Conservation (phyloP, 2,888 invertebrate species). For the Copidosoma aretas region DNA sequence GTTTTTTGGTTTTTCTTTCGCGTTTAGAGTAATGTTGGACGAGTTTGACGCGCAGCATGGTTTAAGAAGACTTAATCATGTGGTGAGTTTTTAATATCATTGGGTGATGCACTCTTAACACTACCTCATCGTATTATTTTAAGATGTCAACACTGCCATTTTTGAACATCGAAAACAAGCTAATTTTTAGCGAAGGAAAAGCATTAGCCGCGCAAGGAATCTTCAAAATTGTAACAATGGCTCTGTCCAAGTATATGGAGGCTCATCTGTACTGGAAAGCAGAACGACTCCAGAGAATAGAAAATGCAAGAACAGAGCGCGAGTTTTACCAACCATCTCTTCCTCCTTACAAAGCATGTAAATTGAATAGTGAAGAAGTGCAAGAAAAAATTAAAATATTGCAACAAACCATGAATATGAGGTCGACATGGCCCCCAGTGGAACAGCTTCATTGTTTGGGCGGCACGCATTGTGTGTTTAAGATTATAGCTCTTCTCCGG, state of each 20-base stretch:
- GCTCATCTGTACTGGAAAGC: slow-evolving; percentile 84
- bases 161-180: slow-evolving; percentile 72
- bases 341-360: slow-evolving; percentile 66
- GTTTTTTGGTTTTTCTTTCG: slow-evolving; percentile 96
- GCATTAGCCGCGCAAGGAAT: slow-evolving; percentile 90
- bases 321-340: slow-evolving; percentile 59
- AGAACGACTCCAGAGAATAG: slow-evolving; percentile 72
- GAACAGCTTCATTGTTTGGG: slow-evolving; percentile 85
- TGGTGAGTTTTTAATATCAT: slow-evolving; percentile 66
- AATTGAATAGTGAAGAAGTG: slow-evolving; percentile 77
- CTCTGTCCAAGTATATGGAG: slow-evolving; percentile 88
- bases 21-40: slow-evolving; percentile 90
- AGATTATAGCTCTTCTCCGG: slow-evolving; percentile 86
- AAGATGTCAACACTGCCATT: slow-evolving; percentile 87
- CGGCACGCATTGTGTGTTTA: slow-evolving; percentile 80
- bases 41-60: slow-evolving; percentile 96
- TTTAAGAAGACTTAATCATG: slow-evolving; percentile 90
- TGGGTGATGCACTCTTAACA: background rate
- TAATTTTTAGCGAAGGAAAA: slow-evolving; percentile 79
- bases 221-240: slow-evolving; percentile 88
- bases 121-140: background rate
- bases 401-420: slow-evolving; percentile 76
- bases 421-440: slow-evolving; percentile 85
- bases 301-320: slow-evolving; percentile 62
- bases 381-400: slow-evolving; percentile 85